phyloP scores from a whole-genome alignment of 2,888 invertebrate species.

The Melieria crassipennis region DNA sequence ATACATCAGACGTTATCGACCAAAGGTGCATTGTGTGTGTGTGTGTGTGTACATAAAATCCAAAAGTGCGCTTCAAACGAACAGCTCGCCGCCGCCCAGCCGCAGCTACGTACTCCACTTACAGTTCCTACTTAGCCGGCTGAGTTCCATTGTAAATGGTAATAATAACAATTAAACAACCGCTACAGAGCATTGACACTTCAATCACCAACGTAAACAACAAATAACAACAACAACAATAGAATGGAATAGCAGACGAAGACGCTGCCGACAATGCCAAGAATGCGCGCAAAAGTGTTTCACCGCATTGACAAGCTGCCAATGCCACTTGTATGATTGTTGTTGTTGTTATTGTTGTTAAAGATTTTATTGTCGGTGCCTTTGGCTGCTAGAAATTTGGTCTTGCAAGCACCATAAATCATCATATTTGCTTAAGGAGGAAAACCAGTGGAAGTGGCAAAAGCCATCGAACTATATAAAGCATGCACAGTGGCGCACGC shows the following conservation, averaged over 20 bases:
- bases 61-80: too few relatives aligned
- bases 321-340: too few relatives aligned
- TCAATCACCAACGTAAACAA: not conserved
- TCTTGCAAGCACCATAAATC: slow-evolving; percentile 2
- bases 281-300: not conserved
- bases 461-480: not conserved
- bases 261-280: not conserved
- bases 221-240: not conserved
- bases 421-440: not conserved
- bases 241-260: not conserved
- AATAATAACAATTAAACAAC: not conserved
- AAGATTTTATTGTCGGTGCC: not conserved
- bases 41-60: too few relatives aligned
- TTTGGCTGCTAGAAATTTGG: not conserved
- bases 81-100: too few relatives aligned
- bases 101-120: too few relatives aligned
- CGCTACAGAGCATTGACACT: not conserved
- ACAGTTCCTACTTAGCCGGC: not conserved
- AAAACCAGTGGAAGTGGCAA: not conserved
- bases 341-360: too few relatives aligned
- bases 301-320: not conserved
- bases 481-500: too few relatives aligned
- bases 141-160: not conserved
- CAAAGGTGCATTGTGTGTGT: too few relatives aligned
- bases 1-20: too few relatives aligned